Conservation (phyloP, 2,113 vertebrate genomes). For the Trogon melanurus region DNA sequence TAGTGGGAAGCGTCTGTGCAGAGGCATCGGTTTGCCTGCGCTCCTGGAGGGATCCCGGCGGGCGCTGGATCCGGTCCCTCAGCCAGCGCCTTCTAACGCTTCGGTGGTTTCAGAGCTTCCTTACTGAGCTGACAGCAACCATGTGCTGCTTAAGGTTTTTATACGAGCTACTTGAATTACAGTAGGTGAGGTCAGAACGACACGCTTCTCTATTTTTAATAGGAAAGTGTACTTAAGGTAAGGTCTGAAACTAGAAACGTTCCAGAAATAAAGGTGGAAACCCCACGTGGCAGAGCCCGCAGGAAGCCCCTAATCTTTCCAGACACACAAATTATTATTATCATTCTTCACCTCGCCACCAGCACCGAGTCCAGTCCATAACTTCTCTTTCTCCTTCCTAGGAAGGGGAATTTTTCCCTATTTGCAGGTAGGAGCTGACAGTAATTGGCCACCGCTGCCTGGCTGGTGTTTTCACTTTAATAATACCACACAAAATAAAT, state of each 20-base stretch:
- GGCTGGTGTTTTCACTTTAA: not conserved
- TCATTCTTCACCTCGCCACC: not conserved
- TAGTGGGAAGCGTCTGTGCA: not conserved
- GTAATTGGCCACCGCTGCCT: constrained; percentile 49
- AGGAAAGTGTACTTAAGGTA: not conserved
- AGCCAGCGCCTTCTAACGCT: not conserved
- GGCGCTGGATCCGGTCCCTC: not conserved
- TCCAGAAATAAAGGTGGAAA: not conserved
- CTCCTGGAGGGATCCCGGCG: rapidly evolving
- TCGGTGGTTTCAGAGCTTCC: not conserved
- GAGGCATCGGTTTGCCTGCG: not conserved
- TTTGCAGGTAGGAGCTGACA: constrained; percentile 47
- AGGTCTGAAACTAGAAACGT: not conserved
- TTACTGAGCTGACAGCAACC: not conserved
- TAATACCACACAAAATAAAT: not conserved
- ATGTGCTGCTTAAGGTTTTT: not conserved
- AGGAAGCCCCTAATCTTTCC: not conserved
- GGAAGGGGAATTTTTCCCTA: constrained; percentile 23
- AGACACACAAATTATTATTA: not conserved
- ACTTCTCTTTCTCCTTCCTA: constrained; percentile 32
- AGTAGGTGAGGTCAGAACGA: not conserved
- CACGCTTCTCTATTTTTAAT: not conserved
- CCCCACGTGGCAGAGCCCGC: not conserved
- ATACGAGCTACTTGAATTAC: not conserved
- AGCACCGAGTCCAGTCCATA: not conserved